phyloP scores from a whole-genome alignment of 2,113 vertebrate genomes.

The Pycnonotus jocosus region DNA sequence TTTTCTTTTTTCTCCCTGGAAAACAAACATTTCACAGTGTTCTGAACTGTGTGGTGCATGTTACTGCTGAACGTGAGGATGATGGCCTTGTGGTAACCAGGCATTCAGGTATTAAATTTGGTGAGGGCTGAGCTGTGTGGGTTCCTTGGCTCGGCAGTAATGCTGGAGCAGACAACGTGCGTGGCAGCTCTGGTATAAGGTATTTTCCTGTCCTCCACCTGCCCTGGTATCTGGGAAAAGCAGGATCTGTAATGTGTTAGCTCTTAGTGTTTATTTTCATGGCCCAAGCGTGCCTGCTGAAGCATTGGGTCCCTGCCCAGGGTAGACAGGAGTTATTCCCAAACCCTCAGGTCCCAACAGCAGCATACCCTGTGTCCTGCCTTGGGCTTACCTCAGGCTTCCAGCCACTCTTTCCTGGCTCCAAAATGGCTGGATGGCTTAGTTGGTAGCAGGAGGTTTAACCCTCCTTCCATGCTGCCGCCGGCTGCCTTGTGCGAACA shows the following conservation, averaged over 20 bases:
- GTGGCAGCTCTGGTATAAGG: not conserved
- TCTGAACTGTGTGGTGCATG: rapidly evolving
- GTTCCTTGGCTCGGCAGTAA: not conserved
- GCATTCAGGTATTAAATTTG: not conserved
- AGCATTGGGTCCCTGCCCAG: rapidly evolving
- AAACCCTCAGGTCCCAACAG: rapidly evolving
- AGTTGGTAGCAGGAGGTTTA: not conserved
- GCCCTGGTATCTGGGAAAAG: rapidly evolving
- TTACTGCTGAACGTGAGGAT: not conserved
- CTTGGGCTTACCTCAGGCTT: rapidly evolving
- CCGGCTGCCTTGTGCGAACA: not conserved
- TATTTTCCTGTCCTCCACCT: rapidly evolving
- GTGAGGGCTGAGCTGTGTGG: rapidly evolving
- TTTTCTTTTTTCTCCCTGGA: not conserved
- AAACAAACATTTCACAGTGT: not conserved
- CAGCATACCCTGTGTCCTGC: rapidly evolving
- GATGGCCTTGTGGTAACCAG: not conserved
- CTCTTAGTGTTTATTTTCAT: not conserved
- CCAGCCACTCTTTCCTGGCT: rapidly evolving
- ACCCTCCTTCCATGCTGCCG: not conserved
- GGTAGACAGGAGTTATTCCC: not conserved
- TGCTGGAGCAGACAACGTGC: not conserved
- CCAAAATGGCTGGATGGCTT: not conserved
- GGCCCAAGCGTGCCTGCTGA: not conserved
- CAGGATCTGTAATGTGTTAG: conserved; percentile 10